These are phyloP conservation scores for Casuarius casuarius DNA, from an alignment of 2,113 vertebrate genomes.

Conservation along the genomic window DNA sequence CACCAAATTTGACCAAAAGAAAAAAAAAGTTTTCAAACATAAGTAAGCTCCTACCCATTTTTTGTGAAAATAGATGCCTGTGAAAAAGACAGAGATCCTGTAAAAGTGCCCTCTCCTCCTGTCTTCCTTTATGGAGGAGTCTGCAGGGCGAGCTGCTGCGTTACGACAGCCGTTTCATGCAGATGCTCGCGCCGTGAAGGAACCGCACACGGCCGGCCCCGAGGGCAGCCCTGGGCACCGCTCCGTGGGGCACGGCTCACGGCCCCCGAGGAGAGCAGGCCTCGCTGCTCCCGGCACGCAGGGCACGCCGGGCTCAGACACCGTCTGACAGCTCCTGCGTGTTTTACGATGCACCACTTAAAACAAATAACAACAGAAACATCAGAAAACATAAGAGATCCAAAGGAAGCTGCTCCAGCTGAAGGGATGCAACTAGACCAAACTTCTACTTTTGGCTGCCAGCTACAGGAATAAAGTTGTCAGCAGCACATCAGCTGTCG, in stretches of 20 bases:
- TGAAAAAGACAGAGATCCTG: not conserved
- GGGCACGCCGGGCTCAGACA: not conserved
- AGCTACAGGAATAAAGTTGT: constrained; percentile 69
- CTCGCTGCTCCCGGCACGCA: not conserved
- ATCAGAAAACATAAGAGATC: not conserved
- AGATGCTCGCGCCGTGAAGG: not conserved
- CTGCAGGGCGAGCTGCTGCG: constrained; percentile 48
- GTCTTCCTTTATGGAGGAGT: constrained; percentile 8
- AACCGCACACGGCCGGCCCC: not conserved
- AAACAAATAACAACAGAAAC: constrained; percentile 48
- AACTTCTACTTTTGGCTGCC: constrained; percentile 53
- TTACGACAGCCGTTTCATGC: constrained; percentile 43
- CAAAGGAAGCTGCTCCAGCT: constrained; percentile 35
- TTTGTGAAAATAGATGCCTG: constrained; percentile 16
- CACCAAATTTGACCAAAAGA: not conserved
- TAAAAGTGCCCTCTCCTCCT: not conserved
- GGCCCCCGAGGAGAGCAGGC: constrained; percentile 10
- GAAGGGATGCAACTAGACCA: constrained; percentile 15
- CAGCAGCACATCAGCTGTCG: constrained; percentile 62
- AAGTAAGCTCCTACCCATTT: constrained; percentile 10
- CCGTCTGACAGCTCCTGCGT: not conserved
- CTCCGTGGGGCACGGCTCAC: constrained; percentile 12
- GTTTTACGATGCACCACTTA: not conserved
- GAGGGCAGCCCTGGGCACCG: not conserved
- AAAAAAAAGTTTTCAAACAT: constrained; percentile 25